Evolutionary conservation across 2,888 invertebrate species (phyloP), one percentile per base, ranked within the genome.

Genomic region (Drosophila austrosaltans): DNA sequence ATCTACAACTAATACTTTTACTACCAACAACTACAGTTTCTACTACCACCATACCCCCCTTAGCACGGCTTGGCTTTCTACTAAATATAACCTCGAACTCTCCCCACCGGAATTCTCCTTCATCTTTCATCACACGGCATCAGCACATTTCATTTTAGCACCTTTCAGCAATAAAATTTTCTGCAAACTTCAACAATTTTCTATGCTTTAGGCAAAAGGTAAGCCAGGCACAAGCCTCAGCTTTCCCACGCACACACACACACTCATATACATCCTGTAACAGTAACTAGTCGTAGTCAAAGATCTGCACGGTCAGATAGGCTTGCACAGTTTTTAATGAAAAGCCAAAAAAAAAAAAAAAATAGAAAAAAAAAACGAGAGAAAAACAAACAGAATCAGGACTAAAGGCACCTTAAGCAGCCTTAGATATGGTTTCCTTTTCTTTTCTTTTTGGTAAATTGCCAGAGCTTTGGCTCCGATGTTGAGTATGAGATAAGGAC

Each of bases 101-200:
- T 10, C 7, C 36, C 10, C 36, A 8, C 36, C 8, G 36, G 8
- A 8, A 36, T 48, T 53, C 73, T 66, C 57, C 75, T 71, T 66
- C 83, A 72, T 73, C 69, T 63, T 28, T 32, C 30, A 48, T 48
- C 48, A 25, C 48, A 25, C 48, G 64, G 76, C 76, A 83, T 84
- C 83, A 88, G 83, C 89, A 84, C 84, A 89, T 84, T 84, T 87
- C 85, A 77, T 84, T 84, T 84, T 88, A 84, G 83, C 83, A 84
- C 83, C 83, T 84, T 84, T 84, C 83, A 84, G 83, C 83, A 84
- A 84, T 84, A 84, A 84, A 84, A 84, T 88, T 84, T 83, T 75
- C 68, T 88, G 83, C 83, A 79, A 69, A 87, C 87, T 84, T 84
- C 89, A 79, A 88, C 83, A 88, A 79, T 84, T 84, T 74, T 56